Percentiles rank a stretch among this genome's conserved stretches.
Conservation (phyloP, 2,888 invertebrate species). For the Rutpela maculata region DNA sequence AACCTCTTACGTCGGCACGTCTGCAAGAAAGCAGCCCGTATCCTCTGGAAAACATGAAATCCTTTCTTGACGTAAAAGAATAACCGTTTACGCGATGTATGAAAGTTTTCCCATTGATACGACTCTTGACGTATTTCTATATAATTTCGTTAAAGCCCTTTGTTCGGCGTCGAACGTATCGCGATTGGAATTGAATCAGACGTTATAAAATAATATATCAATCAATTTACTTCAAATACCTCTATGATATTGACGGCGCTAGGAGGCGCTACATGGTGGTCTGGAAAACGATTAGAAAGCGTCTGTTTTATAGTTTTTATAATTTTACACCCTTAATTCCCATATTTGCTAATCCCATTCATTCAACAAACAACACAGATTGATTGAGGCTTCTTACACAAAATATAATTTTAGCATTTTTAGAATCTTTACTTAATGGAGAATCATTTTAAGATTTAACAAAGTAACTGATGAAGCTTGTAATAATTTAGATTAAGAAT, state of each 20-base stretch:
- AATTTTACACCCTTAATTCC: background rate
- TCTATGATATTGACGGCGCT: background rate
- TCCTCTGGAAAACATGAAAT: constrained; percentile 10
- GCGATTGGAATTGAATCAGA: constrained; percentile 51
- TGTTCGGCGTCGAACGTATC: constrained; percentile 15
- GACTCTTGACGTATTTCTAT: constrained; percentile 2
- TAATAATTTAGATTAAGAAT: no score
- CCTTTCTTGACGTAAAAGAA: constrained; percentile 35
- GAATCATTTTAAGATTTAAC: no score
- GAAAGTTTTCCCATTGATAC: constrained; percentile 32
- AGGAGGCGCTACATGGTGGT: background rate
- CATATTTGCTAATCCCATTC: no score
- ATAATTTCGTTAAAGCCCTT: constrained; percentile 31
- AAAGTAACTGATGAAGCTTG: no score
- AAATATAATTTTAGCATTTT: no score
- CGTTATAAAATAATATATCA: constrained; percentile 56
- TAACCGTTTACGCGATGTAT: constrained; percentile 21
- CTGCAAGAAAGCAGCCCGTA: background rate
- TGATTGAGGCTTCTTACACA: no score
- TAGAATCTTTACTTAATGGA: no score
- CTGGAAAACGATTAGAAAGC: background rate
- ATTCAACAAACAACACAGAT: no score
- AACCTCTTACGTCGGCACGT: constrained; percentile 35
- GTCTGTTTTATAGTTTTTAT: background rate
- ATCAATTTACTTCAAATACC: constrained; percentile 50